A percentile compares a stretch with the other conserved stretches of the same genome.
Evolutionary conservation across 1,140 invertebrate genomes (phyloP).

Genomic region (Odontomachus brunneus): DNA sequence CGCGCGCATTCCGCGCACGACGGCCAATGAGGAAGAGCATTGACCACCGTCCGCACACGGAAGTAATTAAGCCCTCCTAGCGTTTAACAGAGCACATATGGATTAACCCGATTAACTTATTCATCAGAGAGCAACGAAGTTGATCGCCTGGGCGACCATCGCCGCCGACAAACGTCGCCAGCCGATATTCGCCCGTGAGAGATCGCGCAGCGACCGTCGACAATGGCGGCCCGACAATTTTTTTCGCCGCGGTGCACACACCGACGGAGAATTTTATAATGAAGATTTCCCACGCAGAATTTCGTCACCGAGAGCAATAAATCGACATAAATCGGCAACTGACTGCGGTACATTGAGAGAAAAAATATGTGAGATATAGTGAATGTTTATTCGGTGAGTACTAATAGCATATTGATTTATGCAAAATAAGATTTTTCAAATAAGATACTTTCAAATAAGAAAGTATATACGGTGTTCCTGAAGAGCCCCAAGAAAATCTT

Average conservation of each 20-base stretch:
- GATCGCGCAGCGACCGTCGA: slow-evolving; percentile 3
- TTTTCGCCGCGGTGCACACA: background rate
- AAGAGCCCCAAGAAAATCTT: too few relatives aligned
- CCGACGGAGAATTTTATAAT: too few relatives aligned
- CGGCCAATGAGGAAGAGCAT: slow-evolving; percentile 69
- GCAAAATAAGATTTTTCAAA: too few relatives aligned
- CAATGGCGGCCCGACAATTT: slow-evolving; percentile 1
- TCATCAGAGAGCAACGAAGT: slow-evolving; percentile 62
- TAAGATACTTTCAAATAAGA: too few relatives aligned
- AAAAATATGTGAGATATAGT: too few relatives aligned
- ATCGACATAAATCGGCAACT: too few relatives aligned
- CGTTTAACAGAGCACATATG: slow-evolving; percentile 68
- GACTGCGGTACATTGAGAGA: too few relatives aligned
- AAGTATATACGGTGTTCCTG: too few relatives aligned
- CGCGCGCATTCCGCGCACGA: slow-evolving; percentile 18
- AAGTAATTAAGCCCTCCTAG: slow-evolving; percentile 69
- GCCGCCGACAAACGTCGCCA: slow-evolving; percentile 23
- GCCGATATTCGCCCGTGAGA: slow-evolving; percentile 36
- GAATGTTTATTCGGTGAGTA: too few relatives aligned
- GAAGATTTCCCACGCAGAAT: too few relatives aligned
- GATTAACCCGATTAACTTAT: slow-evolving; percentile 75
- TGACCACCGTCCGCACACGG: slow-evolving; percentile 67
- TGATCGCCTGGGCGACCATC: slow-evolving; percentile 38
- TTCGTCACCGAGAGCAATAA: too few relatives aligned
- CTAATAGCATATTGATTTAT: too few relatives aligned